Percentiles rank a stretch among this genome's conserved stretches.
These are phyloP conservation scores for Sylvilagus bachmani DNA, from an alignment of 2,113 vertebrate species.

Conservation along the genomic window DNA sequence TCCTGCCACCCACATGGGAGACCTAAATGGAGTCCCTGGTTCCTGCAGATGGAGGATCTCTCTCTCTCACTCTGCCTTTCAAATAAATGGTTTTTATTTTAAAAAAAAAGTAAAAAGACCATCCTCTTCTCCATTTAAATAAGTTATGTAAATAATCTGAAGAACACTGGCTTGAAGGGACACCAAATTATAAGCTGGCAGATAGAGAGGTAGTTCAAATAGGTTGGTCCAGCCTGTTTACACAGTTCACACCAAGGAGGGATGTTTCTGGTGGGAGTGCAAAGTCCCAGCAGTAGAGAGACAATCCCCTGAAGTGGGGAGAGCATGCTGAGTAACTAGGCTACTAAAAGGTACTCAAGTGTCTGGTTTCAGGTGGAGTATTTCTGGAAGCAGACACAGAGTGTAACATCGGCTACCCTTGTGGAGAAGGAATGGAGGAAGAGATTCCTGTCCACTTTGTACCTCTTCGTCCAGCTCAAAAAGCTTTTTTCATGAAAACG, in stretches of 20 bases:
- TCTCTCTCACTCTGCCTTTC: no score
- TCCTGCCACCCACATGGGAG: no score
- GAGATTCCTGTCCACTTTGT: not conserved
- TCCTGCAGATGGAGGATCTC: no score
- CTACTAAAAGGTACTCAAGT: not conserved
- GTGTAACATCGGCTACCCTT: not conserved
- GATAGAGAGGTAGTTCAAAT: not conserved
- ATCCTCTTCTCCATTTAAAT: not conserved
- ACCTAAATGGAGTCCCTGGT: no score
- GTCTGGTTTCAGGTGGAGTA: not conserved
- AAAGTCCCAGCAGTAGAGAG: constrained; percentile 28
- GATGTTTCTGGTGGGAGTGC: not conserved
- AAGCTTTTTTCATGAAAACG: not conserved
- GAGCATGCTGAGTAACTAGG: not conserved
- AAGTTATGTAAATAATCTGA: constrained; percentile 36
- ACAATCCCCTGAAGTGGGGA: not conserved
- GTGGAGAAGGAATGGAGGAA: not conserved
- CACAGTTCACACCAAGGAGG: not conserved
- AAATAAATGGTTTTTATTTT: no score
- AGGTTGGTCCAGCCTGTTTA: not conserved
- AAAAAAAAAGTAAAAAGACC: no score
- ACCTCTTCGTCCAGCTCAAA: not conserved
- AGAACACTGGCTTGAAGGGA: not conserved
- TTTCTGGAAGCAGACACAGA: not conserved
- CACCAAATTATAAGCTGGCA: not conserved